A percentile compares a stretch with the other conserved stretches of the same genome.
Evolutionary conservation across 2,888 invertebrate genomes (phyloP).

Genomic region (Sinohyriopsis cumingii): DNA sequence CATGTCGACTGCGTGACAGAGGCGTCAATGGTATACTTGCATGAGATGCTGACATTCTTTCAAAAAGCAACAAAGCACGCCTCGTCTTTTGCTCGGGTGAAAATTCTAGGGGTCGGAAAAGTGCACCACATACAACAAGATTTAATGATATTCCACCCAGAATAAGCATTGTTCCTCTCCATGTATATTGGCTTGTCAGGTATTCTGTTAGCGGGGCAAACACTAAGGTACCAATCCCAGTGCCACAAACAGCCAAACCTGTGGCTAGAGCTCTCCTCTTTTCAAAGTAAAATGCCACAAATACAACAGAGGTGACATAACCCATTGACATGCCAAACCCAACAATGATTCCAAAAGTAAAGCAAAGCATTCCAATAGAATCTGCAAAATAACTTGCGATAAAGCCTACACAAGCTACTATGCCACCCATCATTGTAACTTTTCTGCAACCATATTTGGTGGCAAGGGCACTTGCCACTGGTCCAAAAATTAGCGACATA

Average conservation of each 20-base stretch:
- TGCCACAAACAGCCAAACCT: constrained; percentile 70
- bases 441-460: constrained; percentile 69
- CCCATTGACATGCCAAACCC: constrained; percentile 70
- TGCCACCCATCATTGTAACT: constrained; percentile 65
- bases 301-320: constrained; percentile 70
- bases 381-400: constrained; percentile 62
- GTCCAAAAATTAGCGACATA: constrained; percentile 82
- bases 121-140: constrained; percentile 65
- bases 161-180: constrained; percentile 69
- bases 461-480: constrained; percentile 67
- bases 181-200: constrained; percentile 65
- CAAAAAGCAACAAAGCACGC: constrained; percentile 56
- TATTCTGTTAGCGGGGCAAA: constrained; percentile 68
- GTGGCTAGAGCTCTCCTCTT: constrained; percentile 70
- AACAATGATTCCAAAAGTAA: constrained; percentile 69
- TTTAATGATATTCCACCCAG: constrained; percentile 66
- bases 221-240: constrained; percentile 70
- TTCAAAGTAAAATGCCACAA: constrained; percentile 72
- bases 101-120: constrained; percentile 65
- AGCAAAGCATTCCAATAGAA: constrained; percentile 63
- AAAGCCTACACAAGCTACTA: constrained; percentile 65
- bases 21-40: constrained; percentile 43
- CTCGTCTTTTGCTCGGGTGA: constrained; percentile 50
- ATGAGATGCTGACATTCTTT: constrained; percentile 51
- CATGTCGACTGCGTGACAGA: constrained; percentile 33